Evolutionary conservation across 2,888 invertebrate species (phyloP), one percentile per base, ranked within the genome.

Genomic region (Smittia aterrima): DNA sequence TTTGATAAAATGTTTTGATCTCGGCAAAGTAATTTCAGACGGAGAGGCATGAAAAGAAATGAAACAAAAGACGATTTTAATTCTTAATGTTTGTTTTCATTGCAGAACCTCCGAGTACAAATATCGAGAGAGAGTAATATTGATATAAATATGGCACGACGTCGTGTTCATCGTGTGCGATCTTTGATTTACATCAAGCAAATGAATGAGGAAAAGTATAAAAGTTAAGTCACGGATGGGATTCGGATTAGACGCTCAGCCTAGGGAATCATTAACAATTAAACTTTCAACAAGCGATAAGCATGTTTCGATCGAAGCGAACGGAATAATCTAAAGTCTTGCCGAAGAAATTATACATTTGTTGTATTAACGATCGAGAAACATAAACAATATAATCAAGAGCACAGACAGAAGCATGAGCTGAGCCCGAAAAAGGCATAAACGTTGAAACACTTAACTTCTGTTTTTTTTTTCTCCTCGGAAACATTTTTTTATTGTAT

Each of bases 61-160:
- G 24, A 16, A 47, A 47, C 18, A 16, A 16, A n/a, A 32, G 32
- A 32, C 32, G 3, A 6, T 47, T 47, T 13, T 47, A 47, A 47
- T 47, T 13, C 13, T 47, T 47, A 47, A 13, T 47, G 13, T 47
- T 47, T 38, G 38, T 38, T n/a, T 7, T 38, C 38, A 11, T 11
- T 38, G 11, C 38, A 38, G 38, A 38, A 38, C 4, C 38, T 38
- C 38, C 53, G 18, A 16, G n/a, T 4, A 53, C 9, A 53, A n/a
- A 16, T n/a, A 11, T 66, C 25, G n/a, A 47, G 47, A 47, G 47
- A 47, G n/a, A 47, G 9, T 32, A 32, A 32, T 47, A 47, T 68
- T 68, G 68, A 68, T 68, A 53, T 68, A 68, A 68, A 68, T 68
- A 40, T 53, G 41, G 40, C 68, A 68, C 68, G 47, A 47, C 25